Base-by-base conservation (phyloP, 2,888 invertebrate genomes). In the Caenorhabditis macrosperma region DNA sequence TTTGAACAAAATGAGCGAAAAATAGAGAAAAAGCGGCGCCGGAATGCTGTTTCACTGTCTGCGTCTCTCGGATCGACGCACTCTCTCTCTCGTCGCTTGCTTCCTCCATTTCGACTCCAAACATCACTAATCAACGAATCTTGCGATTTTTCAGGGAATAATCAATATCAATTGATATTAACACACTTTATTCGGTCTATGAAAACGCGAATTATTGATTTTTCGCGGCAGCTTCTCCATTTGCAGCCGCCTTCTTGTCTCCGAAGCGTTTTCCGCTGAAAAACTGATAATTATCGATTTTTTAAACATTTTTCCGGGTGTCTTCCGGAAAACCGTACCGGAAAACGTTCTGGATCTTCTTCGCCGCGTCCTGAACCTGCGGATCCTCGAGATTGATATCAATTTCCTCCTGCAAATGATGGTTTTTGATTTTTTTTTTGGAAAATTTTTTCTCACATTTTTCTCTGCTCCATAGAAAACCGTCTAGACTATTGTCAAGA, bases 361-460 rank as follows among this genome's bases (percentile, higher is more conserved):
- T 85, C 17, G 86, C 86, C 1, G 85, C 86, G 28, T 82, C 84
- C 22, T 74, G 61, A 10, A 86, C 86, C 52, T 85, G 80, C 24
- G 86, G 86, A 71, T 86, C 86, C 20, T 77, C 82, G 24, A 86
- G 60, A 57, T 86, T 82, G 78, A 86, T 85, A 77, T 86, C 86
- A 67, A 86, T 48, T 24, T 48, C 48, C 24, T 48, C 48, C 48
- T 48, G 48, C 7, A 46, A 46, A 46, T 10, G 33, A 7, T 33
- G 10, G 10, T 33, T 33, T 33, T 33, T n/a, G n/a, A 10, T 10
- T 33, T n/a, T n/a, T n/a, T n/a, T n/a, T n/a, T n/a, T n/a, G n/a
- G n/a, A n/a, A n/a, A n/a, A n/a, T n/a, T n/a, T 33, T 33, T 33
- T 10, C 33, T 10, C 33, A 6, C 7, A 81, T 55, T 20, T 59